Base-by-base conservation (phyloP, 2,797 vertebrate genomes). In the Lepidocolaptes lacrymiger region DNA sequence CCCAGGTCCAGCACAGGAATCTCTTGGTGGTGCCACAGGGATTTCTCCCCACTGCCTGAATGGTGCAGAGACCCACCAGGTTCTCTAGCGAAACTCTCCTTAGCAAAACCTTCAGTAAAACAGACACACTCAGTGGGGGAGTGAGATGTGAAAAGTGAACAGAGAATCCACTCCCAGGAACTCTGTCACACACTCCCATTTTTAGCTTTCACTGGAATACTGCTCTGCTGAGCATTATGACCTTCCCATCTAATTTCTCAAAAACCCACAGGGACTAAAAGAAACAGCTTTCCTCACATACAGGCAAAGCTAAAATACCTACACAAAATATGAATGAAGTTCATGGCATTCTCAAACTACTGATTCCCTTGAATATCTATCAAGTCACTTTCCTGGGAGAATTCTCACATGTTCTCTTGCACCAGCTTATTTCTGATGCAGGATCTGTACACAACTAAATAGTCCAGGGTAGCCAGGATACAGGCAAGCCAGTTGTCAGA, bases 241-340 rank as follows among this genome's bases (percentile, higher is more conserved):
- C 78, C 81, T 85, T 89, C 86, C 93, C 85, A 88, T 37, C 17
- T 37, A 23, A 24, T 58, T 93, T 81, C 52, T 59, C 24, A 55
- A 75, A 66, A 72, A 9, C 19, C 14, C 41, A 71, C 17, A 66
- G 52, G 36, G 62, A 68, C 58, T 83, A 32, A 37, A 37, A 76
- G 24, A 30, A 85, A 68, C 19, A 41, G n/a, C 36, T 79, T 46
- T 44, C 43, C 24, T 37, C 21, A 36, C 44, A 34, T 0, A 79
- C 19, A 83, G 28, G 41, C 55, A 79, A 86, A 88, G 37, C 30
- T 73, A 80, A 91, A 74, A 73, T 14, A 85, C 36, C n/a, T 24
- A 30, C 64, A 37, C 39, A 44, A 89, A 69, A 43, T 1, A 14
- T 3, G 2, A 89, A 41, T 36, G 10, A 86, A 84, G 19, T 30